Base-by-base conservation (phyloP, 2,113 vertebrate species). In the Butorides virescens region DNA sequence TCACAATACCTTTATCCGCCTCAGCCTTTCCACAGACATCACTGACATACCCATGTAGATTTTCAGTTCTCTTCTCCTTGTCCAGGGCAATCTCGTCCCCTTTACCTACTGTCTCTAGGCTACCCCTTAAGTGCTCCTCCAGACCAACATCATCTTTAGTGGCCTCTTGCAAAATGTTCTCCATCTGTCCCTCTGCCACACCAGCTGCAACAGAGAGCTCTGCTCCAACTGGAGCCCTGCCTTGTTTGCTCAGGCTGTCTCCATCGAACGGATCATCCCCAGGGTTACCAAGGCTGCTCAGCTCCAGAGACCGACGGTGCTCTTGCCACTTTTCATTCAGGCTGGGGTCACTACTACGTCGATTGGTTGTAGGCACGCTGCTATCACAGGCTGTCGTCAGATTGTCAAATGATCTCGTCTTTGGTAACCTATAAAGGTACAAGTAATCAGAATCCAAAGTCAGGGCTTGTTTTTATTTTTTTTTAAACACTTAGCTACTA, bases 241-340 rank as follows among this genome's bases (percentile, higher is more conserved):
- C 88, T 39, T 84, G 92, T 78, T 91, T 93, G 59, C 95, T 94
- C 79, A 97, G 95, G 67, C 97, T 92, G 17, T 98, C 98, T 11
- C 95, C 97, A 7, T 98, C 98, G 4, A 95, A 96, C 1, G 93
- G 95, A 25, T 98, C 98, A 1, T 98, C 98, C 9, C 98, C 99
- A 1, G 98, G 91, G 47, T 98, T 98, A 9, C 98, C 98, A 2
- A 98, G 98, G 93, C 98, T 97, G 97, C 98, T 99, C 91, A 99
- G 97, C 94, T 99, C 99, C 96, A 99, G 98, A 1, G 99, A 99
- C 29, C 99, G 99, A 2, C 99, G 98, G 93, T 99, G 99, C 95
- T 99, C 99, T 95, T 99, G 99, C 99, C 99, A 99, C 97, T 99
- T 99, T 87, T 99, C 99, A 1, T 99, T 99, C 81, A 99, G 98